Base-by-base conservation (phyloP, 2,797 vertebrate species). In the Manis javanica region DNA sequence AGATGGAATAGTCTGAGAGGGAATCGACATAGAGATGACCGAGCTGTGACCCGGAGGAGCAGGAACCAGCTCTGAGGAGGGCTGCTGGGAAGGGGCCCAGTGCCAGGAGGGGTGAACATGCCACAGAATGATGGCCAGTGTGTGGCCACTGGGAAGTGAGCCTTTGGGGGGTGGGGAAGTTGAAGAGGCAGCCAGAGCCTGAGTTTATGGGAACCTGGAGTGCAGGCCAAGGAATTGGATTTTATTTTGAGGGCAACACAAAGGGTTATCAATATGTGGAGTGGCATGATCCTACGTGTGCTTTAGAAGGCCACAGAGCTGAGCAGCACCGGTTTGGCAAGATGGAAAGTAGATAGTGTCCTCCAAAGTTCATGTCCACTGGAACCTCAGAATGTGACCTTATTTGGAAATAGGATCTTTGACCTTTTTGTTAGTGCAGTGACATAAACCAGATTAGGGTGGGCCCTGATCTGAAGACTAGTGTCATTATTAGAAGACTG, bases 81-180 rank as follows among this genome's bases (percentile, higher is more conserved):
- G n/a, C 24, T 4, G 31, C 14, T 49, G 19, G 13, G 13, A 51
- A 46, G n/a, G n/a, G 0, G 31, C 31, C 18, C 39, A 1, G 5
- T 15, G 39, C 31, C 4, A 3, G 2, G n/a, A n/a, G 9, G n/a
- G 21, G 13, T 37, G 26, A 24, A n/a, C 24, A 18, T 0, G 15
- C 53, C 57, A 26, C 18, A 53, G 39, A 53, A 34, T 2, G 12
- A 21, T 71, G 59, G 37, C 13, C 7, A 0, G 7, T 0, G 14
- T 0, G 1, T 19, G n/a, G 55, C 53, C 0, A 0, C 1, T 18
- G 11, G 51, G 42, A 31, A 12, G 3, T 1, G 19, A 3, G 15
- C 37, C 34, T 14, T 53, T 21, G 18, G 0, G 39, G 1, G 34
- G 34, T 34, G 34, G 34, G 19, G 77, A 92, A 16, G 19, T 1